phyloP scores from a whole-genome alignment of 2,113 vertebrate genomes.

The Platysteira castanea region DNA sequence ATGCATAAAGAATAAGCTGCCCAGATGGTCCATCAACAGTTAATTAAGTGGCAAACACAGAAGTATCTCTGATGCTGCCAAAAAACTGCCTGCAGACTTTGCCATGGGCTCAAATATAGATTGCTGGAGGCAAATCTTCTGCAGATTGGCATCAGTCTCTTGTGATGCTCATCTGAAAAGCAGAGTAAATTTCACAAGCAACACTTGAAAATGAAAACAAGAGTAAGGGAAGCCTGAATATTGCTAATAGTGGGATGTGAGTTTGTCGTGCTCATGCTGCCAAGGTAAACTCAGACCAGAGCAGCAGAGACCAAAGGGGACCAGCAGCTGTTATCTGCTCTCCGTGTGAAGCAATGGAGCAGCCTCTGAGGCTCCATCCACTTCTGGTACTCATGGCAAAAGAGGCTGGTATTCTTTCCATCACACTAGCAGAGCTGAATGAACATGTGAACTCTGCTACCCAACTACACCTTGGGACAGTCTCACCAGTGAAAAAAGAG shows the following conservation, averaged over 20 bases:
- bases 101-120: background rate
- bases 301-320: background rate
- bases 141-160: background rate
- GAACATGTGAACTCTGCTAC: background rate
- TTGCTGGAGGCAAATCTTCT: background rate
- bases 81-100: constrained; percentile 3
- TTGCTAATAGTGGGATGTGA: background rate
- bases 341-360: background rate
- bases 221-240: background rate
- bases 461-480: background rate
- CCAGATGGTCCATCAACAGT: constrained; percentile 59
- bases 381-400: background rate
- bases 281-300: background rate
- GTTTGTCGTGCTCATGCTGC: background rate
- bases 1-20: background rate
- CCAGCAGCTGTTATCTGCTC: background rate
- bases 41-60: constrained; percentile 55
- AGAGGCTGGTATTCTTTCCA: background rate
- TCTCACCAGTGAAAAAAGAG: background rate
- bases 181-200: constrained; percentile 10
- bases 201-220: constrained; percentile 27
- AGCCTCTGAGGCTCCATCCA: background rate
- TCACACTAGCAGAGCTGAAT: background rate
- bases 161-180: constrained; percentile 21
- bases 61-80: background rate